Conservation (phyloP, 2,113 vertebrate species). For the Lophochroa leadbeateri region DNA sequence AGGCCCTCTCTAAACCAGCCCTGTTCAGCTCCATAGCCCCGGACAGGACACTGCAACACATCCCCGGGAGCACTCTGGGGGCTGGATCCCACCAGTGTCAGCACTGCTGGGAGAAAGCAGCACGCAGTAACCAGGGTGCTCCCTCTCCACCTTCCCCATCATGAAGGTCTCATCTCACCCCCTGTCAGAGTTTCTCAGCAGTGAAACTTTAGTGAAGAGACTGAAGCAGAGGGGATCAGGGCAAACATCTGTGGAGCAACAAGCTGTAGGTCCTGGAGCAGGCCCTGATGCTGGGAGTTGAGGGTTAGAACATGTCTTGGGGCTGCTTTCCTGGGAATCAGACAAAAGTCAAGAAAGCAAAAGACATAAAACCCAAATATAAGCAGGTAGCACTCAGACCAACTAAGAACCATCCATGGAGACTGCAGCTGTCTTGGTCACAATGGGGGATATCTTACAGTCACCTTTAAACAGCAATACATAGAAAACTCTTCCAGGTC, state of each 20-base stretch:
- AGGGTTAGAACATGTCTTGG: not conserved
- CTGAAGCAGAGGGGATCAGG: not conserved
- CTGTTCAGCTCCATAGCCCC: not conserved
- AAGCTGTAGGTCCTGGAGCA: not conserved
- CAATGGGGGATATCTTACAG: not conserved
- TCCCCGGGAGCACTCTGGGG: not conserved
- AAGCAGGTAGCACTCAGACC: not conserved
- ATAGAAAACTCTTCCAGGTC: not conserved
- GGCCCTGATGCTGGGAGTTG: not conserved
- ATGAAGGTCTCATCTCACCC: not conserved
- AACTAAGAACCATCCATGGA: not conserved
- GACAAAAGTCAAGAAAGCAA: not conserved
- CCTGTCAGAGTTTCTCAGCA: not conserved
- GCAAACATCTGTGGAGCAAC: not conserved
- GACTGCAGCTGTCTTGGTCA: not conserved
- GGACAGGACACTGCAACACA: not conserved
- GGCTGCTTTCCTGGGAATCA: not conserved
- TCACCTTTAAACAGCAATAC: not conserved
- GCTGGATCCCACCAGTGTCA: fast-evolving
- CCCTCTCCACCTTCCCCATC: not conserved
- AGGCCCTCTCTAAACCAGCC: not conserved
- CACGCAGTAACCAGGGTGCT: not conserved
- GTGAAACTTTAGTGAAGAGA: not conserved
- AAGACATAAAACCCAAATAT: not conserved
- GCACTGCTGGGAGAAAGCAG: not conserved